Base-by-base conservation (phyloP, 2,113 vertebrate genomes). In the Sinocyclocheilus anshuiensis region DNA sequence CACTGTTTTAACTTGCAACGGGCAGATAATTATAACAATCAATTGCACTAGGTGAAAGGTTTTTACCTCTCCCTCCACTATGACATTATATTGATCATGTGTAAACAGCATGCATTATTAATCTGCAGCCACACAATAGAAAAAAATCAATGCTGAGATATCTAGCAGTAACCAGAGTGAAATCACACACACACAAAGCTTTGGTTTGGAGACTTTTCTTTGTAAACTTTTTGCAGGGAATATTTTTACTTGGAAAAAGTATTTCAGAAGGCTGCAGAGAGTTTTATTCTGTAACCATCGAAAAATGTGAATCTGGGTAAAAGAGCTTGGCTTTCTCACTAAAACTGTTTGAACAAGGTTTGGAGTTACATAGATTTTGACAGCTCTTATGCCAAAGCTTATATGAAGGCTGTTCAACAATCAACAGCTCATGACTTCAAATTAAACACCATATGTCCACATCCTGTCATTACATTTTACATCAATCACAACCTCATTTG, bases 331-430 rank as follows among this genome's bases (percentile, higher is more conserved):
- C 42, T 59, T 91, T 87, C 84, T 90, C 20, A 29, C 83, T 59
- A 3, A 72, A 71, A 48, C 33, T 83, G 59, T 81, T 71, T 3
- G 5, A 33, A 83, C 85, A 90, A 89, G 84, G 85, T 57, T 3
- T 59, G 89, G 90, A 81, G 71, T 3, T 83, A 65, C 86, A 88
- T 72, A 4, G 13, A 87, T 90, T 91, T 88, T 88, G 89, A 90
- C 69, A 74, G 89, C 59, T 86, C 57, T n/a, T 42, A 11, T 86
- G 85, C 24, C 67, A 63, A 69, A 15, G 53, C 45, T 59, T n/a
- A 33, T 59, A 29, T 29, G 55, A 86, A 63, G 75, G 63, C 77
- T 80, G 69, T 86, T 86, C 57, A 50, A 81, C 67, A 81, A 63
- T 50, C 67, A 81, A 79, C 77, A 63, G 67, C 78, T 55, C 77